Base-by-base conservation (phyloP, 1,140 invertebrate species). In the Tribolium madens region DNA sequence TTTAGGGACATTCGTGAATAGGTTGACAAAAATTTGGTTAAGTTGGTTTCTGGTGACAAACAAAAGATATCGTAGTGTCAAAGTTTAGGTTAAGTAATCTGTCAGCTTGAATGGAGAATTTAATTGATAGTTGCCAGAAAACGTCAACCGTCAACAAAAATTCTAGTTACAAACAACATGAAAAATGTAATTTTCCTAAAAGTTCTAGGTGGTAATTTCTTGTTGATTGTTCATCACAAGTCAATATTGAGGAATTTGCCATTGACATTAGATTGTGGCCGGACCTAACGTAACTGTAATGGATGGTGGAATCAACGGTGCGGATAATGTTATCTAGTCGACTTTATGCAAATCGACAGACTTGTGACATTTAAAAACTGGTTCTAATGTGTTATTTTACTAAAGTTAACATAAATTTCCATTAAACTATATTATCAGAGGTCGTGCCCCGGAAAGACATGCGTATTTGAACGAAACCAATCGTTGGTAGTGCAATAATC, bases 321-420 rank as follows among this genome's bases (percentile, higher is more conserved):
- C 26, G 57, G 57, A 26, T 60, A 60, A 60, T 60, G 53, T 64
- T 64, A 64, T 64, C 57, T 64, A 12, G 57, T 42, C 57, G 53
- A 21, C 26, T 26, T 64, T 64, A 64, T 64, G 57, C 57, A 64
- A 64, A 64, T 64, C 21, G 26, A 64, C 26, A 26, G 57, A 64
- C 57, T 64, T 64, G 57, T 64, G 57, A 64, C 57, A 64, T 64
- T 64, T 64, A 64, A 64, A 64, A 64, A 64, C 57, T 64, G 57
- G 57, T 64, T 64, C 21, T 64, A 33, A 33, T 64, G 31, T 64
- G 21, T 33, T 64, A 33, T 26, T 64, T 64, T 33, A 26, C 36
- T 33, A 14, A 64, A 14, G n/a, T 64, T 64, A 64, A 64, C 57
- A 64, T 64, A 64, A 64, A 64, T 64, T 64, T 64, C 14, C 21